Base-by-base conservation (phyloP, 2,888 invertebrate genomes). In the Laothoe populi region DNA sequence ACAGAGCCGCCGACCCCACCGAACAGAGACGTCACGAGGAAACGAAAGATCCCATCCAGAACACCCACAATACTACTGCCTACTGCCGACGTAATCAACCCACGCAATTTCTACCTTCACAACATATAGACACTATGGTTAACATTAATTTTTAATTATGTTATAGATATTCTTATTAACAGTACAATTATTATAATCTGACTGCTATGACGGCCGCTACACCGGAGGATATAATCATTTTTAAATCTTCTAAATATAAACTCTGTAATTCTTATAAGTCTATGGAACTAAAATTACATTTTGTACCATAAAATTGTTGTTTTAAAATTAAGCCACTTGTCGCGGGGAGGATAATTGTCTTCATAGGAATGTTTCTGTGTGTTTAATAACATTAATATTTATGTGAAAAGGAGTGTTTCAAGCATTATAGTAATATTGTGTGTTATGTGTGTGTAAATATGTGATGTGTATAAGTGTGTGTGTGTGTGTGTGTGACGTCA, bases 231-330 rank as follows among this genome's bases (percentile, higher is more conserved):
- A 83, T 79, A 78, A 73, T 66, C 64, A 67, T 63, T 72, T 72
- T 79, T 79, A 79, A 77, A 73, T 75, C 78, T 79, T 74, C 82
- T 86, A 86, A 84, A 87, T 88, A 89, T 89, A 89, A 86, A 87
- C 88, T 90, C 89, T 90, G 87, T 86, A 81, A 82, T 79, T 88
- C 88, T 89, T 90, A 90, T 82, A 84, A 73, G 75, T 83, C 88
- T 91, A 91, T 89, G 86, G 87, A 90, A 89, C 86, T 90, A 89
- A 90, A 88, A 87, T 90, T 87, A 90, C 81, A 82, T 83, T 90
- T 91, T 91, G 90, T 91, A 91, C 90, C 90, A 89, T 90, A 81
- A 84, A 72, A 74, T 85, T 83, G 82, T 83, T 75, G 82, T 84
- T 69, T 75, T 87, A 84, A 88, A 88, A 87, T 86, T 82, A 89